A percentile compares a stretch with the other conserved stretches of the same genome.
These are phyloP conservation scores for Amiota mariae DNA, from an alignment of 2,888 invertebrate genomes.

Conservation along the genomic window DNA sequence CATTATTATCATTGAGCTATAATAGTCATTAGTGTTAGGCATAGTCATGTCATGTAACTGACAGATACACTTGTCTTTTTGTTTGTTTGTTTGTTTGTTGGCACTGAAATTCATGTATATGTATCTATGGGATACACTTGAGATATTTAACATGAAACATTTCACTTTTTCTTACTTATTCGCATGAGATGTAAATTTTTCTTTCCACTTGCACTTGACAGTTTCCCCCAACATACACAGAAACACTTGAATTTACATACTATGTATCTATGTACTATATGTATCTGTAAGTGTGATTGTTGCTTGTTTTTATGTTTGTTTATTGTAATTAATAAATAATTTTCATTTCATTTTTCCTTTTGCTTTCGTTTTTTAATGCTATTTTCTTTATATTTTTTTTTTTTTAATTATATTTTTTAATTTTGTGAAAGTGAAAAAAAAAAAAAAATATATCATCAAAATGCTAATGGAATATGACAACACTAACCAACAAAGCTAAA, in stretches of 20 bases:
- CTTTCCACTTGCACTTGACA: conserved; percentile 34
- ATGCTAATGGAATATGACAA: neutral
- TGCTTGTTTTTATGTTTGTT: conserved; percentile 29
- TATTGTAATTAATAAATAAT: conserved; percentile 60
- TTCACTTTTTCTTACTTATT: conserved; percentile 31
- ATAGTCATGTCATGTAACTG: neutral
- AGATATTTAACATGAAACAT: conserved; percentile 35
- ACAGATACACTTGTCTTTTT: neutral
- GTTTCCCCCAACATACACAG: conserved; percentile 6
- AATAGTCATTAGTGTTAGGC: neutral
- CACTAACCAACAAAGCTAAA: no score
- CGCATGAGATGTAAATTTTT: conserved; percentile 47
- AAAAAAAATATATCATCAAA: conserved; percentile 28
- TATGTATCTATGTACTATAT: neutral
- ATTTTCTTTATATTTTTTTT: neutral
- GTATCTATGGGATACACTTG: conserved; percentile 10
- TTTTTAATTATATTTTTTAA: conserved; percentile 33
- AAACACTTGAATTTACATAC: no score
- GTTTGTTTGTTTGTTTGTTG: neutral
- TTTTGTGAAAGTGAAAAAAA: conserved; percentile 34
- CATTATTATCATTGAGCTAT: conserved; percentile 28
- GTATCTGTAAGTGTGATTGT: conserved; percentile 40
- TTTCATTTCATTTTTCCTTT: conserved; percentile 59
- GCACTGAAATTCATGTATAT: neutral
- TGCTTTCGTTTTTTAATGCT: neutral